Percentiles rank a stretch among this genome's conserved stretches.
Evolutionary conservation across 2,113 vertebrate genomes (phyloP).

Genomic region (Tautogolabrus adspersus): DNA sequence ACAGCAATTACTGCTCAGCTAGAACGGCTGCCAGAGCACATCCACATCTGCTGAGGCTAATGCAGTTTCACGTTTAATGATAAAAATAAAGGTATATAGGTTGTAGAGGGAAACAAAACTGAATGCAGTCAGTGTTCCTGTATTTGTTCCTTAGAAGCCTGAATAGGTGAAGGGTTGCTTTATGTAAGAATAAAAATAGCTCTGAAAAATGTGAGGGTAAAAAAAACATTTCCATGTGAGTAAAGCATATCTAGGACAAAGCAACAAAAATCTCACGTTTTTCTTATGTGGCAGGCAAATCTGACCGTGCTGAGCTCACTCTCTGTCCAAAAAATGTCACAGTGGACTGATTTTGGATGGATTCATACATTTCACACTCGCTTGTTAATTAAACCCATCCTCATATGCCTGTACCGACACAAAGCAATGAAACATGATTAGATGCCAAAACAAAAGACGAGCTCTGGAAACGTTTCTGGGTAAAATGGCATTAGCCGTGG

Average conservation of each 20-base stretch:
- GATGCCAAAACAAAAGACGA: conserved; percentile 71
- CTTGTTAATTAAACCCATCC: conserved; percentile 70
- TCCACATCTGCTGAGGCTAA: conserved; percentile 40
- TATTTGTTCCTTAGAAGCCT: neutral
- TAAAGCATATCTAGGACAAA: neutral
- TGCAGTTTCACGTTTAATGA: conserved; percentile 14
- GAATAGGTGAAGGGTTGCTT: neutral
- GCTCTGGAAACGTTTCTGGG: conserved; percentile 71
- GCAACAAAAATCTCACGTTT: neutral
- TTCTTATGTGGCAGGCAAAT: neutral
- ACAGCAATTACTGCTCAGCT: conserved; percentile 70
- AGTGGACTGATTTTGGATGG: conserved; percentile 31
- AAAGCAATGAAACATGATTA: conserved; percentile 71
- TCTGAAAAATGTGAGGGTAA: neutral
- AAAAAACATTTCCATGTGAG: no score
- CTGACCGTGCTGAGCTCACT: neutral
- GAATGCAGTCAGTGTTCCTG: neutral
- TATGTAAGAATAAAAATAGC: neutral
- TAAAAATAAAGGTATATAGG: neutral
- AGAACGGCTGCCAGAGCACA: conserved; percentile 51
- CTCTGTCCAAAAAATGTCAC: conserved; percentile 25
- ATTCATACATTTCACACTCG: conserved; percentile 59
- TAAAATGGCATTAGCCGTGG: conserved; percentile 71
- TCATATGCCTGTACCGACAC: conserved; percentile 45
- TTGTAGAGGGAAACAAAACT: neutral